These are phyloP conservation scores for Probosciger aterrimus DNA, from an alignment of 2,113 vertebrate species.

Conservation along the genomic window DNA sequence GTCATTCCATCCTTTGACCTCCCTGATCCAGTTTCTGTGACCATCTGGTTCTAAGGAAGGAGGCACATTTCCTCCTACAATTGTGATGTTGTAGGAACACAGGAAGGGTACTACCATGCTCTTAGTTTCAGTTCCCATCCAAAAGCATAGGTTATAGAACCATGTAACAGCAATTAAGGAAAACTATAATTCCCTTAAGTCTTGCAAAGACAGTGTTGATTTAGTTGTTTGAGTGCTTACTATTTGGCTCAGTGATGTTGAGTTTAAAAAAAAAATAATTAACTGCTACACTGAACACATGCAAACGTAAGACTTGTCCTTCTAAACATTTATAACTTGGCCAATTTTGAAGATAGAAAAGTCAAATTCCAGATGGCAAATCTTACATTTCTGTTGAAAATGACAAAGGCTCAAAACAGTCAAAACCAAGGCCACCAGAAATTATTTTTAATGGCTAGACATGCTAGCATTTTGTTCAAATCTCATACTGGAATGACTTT, in stretches of 20 bases:
- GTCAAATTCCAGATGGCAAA: slow-evolving; percentile 20
- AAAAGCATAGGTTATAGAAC: background rate
- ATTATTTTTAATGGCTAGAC: slow-evolving; percentile 24
- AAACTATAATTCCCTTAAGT: background rate
- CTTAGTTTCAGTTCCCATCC: background rate
- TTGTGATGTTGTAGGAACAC: background rate
- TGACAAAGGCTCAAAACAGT: background rate
- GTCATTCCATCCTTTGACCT: background rate
- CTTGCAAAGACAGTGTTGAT: background rate
- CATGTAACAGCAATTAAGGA: background rate
- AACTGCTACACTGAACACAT: slow-evolving; percentile 2
- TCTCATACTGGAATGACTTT: slow-evolving; percentile 10
- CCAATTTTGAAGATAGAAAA: background rate
- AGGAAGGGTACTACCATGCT: background rate
- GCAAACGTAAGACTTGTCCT: background rate
- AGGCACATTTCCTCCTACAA: background rate
- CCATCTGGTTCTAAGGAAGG: background rate
- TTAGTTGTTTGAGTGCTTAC: background rate
- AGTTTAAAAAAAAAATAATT: background rate
- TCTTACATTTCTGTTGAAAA: slow-evolving; percentile 6
- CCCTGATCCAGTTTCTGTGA: background rate
- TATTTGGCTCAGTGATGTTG: background rate
- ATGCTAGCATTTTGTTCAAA: background rate
- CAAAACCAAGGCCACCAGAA: background rate
- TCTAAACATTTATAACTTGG: slow-evolving; percentile 1